These are phyloP conservation scores for Enteromius unitaeniatus DNA, from an alignment of 2,797 vertebrate genomes.

Conservation along the genomic window DNA sequence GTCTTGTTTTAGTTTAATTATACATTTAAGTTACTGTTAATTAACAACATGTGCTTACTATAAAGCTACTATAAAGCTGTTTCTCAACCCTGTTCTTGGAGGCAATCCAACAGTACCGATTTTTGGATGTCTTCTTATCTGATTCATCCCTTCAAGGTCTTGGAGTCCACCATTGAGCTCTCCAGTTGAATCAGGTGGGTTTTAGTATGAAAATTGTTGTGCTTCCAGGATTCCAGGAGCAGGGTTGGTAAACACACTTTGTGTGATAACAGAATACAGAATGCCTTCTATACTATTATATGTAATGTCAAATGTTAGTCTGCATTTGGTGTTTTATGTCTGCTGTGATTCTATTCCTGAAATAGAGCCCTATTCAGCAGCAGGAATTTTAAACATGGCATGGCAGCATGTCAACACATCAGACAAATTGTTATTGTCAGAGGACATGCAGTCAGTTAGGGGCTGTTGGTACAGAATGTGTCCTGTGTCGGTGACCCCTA, in stretches of 20 bases:
- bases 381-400: slow-evolving; percentile 52
- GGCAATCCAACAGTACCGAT: neutral
- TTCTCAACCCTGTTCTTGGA: neutral
- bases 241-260: neutral
- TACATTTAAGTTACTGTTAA: neutral
- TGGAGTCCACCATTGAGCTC: neutral
- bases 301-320: neutral
- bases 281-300: slow-evolving; percentile 13
- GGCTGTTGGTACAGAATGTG: neutral
- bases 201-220: neutral
- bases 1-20: neutral
- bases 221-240: neutral
- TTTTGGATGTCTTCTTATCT: neutral
- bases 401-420: slow-evolving; percentile 31
- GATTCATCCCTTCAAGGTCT: neutral
- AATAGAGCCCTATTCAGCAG: slow-evolving; percentile 24
- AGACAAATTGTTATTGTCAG: slow-evolving; percentile 34
- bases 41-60: neutral
- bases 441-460: slow-evolving; percentile 16
- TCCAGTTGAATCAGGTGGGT: neutral
- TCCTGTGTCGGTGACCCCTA: neutral
- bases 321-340: slow-evolving; percentile 20
- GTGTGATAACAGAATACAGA: neutral
- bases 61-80: slow-evolving; percentile 1
- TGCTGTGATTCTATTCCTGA: slow-evolving; percentile 22